phyloP scores from a whole-genome alignment of 2,888 invertebrate species.

The Cantharis rufa region DNA sequence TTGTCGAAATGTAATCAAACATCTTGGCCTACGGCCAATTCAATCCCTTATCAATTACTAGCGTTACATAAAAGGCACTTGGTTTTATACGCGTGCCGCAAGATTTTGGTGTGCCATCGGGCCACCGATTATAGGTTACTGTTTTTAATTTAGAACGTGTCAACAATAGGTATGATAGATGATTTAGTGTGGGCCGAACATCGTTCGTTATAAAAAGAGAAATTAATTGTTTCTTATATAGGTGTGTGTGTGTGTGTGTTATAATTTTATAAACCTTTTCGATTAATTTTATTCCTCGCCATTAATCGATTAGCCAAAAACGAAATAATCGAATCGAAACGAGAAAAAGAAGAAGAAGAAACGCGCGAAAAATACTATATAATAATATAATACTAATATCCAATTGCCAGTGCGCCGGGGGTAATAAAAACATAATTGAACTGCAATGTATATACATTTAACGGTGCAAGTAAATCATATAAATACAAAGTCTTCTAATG shows the following conservation, averaged over 20 bases:
- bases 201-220: conserved; percentile 49
- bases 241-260: conserved; percentile 44
- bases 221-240: conserved; percentile 55
- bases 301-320: conserved; percentile 52
- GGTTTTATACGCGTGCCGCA: conserved; percentile 18
- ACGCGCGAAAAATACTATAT: too few species aligned
- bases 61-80: not conserved
- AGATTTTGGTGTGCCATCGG: conserved; percentile 2
- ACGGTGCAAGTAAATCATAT: conserved; percentile 19
- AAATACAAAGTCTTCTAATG: conserved; percentile 28
- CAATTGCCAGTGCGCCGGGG: not conserved
- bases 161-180: conserved; percentile 58
- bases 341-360: not conserved
- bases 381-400: too few species aligned
- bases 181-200: conserved; percentile 55
- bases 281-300: conserved; percentile 49
- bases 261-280: conserved; percentile 45
- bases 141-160: conserved; percentile 59
- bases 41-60: conserved; percentile 14
- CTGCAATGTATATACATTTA: conserved; percentile 1
- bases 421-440: conserved; percentile 7
- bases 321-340: too few species aligned
- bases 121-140: conserved; percentile 46
- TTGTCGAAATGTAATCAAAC: conserved; percentile 37
- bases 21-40: conserved; percentile 32